A percentile compares a stretch with the other conserved stretches of the same genome.
phyloP scores from a whole-genome alignment of 2,113 vertebrate genomes.

The Alexandromys fortis region DNA sequence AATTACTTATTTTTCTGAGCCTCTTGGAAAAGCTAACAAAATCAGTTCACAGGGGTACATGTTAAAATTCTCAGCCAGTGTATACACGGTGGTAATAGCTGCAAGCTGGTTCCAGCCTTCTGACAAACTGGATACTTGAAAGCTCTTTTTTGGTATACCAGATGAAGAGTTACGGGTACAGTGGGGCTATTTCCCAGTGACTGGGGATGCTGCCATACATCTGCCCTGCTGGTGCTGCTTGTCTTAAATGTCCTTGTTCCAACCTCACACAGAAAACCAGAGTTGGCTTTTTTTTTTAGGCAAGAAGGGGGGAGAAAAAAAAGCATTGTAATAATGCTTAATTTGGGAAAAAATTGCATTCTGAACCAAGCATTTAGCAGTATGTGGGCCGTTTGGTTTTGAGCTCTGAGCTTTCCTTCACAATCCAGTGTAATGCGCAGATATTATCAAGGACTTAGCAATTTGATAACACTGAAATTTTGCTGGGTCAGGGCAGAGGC shows the following conservation, averaged over 20 bases:
- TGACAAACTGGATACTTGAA: background rate
- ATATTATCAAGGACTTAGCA: background rate
- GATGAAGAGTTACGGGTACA: background rate
- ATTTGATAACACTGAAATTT: no score
- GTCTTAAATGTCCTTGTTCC: constrained; percentile 47
- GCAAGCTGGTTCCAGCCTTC: fast-evolving
- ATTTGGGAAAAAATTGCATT: background rate
- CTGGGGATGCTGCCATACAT: background rate
- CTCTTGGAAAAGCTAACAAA: background rate
- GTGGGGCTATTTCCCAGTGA: background rate
- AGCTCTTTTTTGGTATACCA: background rate
- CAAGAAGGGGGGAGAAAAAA: background rate
- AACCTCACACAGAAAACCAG: background rate
- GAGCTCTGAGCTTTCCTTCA: background rate
- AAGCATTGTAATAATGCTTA: background rate
- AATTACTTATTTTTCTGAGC: background rate
- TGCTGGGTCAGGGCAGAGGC: background rate
- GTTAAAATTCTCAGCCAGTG: background rate
- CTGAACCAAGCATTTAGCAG: background rate
- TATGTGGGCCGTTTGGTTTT: background rate
- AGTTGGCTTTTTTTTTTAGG: background rate
- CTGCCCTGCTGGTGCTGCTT: background rate
- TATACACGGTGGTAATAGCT: fast-evolving
- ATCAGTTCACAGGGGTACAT: background rate
- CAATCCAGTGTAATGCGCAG: background rate